Conservation (phyloP, 2,113 vertebrate species). For the Sterrhoptilus dennistouni region DNA sequence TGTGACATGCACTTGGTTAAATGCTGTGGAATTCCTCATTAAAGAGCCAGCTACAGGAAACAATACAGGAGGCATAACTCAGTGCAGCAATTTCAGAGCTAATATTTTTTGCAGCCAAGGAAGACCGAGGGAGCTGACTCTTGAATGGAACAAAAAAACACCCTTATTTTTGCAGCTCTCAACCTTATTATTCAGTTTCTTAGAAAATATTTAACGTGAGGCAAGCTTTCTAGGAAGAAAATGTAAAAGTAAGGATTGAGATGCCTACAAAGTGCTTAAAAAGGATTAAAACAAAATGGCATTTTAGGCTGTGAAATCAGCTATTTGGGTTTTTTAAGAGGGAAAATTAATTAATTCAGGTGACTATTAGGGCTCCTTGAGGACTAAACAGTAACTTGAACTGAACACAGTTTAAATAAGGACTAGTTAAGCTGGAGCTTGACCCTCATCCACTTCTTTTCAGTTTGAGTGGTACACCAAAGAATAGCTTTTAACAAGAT, state of each 20-base stretch:
- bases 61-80: background rate
- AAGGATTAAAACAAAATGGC: background rate
- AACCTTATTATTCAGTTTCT: background rate
- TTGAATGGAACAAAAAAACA: background rate
- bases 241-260: background rate
- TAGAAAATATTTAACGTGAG: background rate
- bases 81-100: background rate
- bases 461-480: background rate
- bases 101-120: background rate
- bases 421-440: background rate
- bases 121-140: background rate
- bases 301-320: background rate
- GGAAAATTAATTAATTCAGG: background rate
- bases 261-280: background rate
- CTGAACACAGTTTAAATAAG: background rate
- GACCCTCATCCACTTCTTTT: background rate
- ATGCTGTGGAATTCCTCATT: background rate
- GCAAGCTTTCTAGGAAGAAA: background rate
- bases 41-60: slow-evolving; percentile 41
- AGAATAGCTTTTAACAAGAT: slow-evolving; percentile 15
- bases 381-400: background rate
- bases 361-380: background rate
- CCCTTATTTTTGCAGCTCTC: background rate
- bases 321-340: background rate
- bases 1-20: background rate